These are phyloP conservation scores for Cynodonichthys magdalenae DNA, from an alignment of 2,797 vertebrate genomes.

Conservation along the genomic window DNA sequence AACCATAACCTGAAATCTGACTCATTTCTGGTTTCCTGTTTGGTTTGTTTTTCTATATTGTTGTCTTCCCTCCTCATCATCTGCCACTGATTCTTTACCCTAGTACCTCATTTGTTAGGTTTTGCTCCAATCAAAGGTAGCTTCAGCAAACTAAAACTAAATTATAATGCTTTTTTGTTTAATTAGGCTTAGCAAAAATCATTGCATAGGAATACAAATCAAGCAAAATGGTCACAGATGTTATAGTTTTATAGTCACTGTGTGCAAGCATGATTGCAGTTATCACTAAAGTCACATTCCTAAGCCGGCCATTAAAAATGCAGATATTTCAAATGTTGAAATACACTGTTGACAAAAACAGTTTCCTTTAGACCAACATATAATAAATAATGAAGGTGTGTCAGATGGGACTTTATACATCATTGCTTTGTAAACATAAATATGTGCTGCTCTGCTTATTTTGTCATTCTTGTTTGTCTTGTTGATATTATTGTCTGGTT, in stretches of 20 bases:
- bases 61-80: neutral
- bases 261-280: neutral
- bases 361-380: neutral
- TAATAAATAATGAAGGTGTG: slow-evolving; percentile 14
- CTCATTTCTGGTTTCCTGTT: neutral
- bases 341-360: slow-evolving; percentile 17
- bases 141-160: neutral
- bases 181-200: neutral
- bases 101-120: neutral
- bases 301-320: slow-evolving; percentile 40
- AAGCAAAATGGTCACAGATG: neutral
- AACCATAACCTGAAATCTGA: neutral
- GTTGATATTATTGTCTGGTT: neutral
- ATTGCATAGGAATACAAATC: slow-evolving; percentile 1
- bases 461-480: neutral
- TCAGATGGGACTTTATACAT: slow-evolving; percentile 1
- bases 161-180: neutral
- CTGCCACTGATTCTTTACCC: neutral
- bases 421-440: neutral
- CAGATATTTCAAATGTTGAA: slow-evolving; percentile 21
- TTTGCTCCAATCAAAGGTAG: neutral
- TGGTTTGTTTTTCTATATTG: neutral
- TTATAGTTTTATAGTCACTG: neutral
- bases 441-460: neutral
- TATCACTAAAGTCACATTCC: slow-evolving; percentile 10